phyloP scores from a whole-genome alignment of 2,113 vertebrate genomes.

The Narcine bancroftii region DNA sequence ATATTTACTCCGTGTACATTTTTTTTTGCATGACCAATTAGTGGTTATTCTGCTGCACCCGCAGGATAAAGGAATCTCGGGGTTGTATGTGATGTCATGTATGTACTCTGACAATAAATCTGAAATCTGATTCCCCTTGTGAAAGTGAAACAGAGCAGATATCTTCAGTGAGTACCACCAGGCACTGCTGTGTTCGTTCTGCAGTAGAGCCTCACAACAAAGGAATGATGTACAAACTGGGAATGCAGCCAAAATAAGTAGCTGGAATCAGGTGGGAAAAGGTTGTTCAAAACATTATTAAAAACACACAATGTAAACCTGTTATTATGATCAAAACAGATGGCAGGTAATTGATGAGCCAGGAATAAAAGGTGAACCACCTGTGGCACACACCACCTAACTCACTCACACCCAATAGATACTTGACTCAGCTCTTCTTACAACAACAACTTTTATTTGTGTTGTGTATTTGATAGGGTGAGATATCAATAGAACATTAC shows the following conservation, averaged over 20 bases:
- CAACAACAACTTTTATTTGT: too few relatives aligned
- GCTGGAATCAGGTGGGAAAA: conserved; percentile 15
- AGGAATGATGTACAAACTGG: background rate
- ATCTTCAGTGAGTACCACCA: background rate
- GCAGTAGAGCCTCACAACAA: background rate
- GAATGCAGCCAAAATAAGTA: background rate
- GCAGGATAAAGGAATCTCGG: too few relatives aligned
- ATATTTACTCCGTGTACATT: too few relatives aligned
- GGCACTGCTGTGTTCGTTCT: background rate
- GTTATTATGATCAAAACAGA: conserved; percentile 27
- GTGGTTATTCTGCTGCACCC: too few relatives aligned
- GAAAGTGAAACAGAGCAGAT: background rate
- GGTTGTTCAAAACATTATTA: conserved; percentile 20
- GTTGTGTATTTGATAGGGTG: too few relatives aligned
- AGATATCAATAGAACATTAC: too few relatives aligned
- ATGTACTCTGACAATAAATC: too few relatives aligned
- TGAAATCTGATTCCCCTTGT: too few relatives aligned
- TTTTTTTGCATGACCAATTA: too few relatives aligned
- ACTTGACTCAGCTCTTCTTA: background rate
- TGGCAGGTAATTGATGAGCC: background rate
- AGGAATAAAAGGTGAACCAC: background rate
- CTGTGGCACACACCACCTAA: background rate
- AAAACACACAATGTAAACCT: conserved; percentile 35
- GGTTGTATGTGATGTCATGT: too few relatives aligned
- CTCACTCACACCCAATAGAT: background rate